A percentile compares a stretch with the other conserved stretches of the same genome.
Evolutionary conservation across 2,113 vertebrate species (phyloP).

Genomic region (Pavo muticus): DNA sequence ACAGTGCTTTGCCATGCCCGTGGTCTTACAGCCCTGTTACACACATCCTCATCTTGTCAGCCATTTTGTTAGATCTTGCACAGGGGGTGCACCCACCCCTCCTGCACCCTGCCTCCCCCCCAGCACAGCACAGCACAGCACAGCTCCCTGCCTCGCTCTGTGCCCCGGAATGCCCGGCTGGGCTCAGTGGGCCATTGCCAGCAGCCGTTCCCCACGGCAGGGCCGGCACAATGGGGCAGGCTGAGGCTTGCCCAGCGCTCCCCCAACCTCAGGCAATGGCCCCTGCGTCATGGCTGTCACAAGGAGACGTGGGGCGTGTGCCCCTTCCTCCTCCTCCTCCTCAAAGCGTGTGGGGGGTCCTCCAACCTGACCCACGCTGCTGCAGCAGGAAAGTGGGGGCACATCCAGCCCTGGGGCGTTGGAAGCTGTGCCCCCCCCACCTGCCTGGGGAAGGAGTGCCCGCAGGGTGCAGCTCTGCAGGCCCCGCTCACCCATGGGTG

Average conservation of each 20-base stretch:
- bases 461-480: neutral
- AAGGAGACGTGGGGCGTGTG: neutral
- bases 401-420: neutral
- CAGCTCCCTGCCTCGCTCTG: neutral
- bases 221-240: constrained; percentile 70
- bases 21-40: rapidly evolving
- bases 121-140: neutral
- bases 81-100: rapidly evolving
- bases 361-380: neutral
- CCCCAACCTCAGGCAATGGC: neutral
- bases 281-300: neutral
- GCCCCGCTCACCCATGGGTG: neutral
- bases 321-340: neutral
- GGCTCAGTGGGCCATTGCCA: constrained; percentile 56
- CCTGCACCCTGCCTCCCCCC: rapidly evolving
- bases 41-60: neutral
- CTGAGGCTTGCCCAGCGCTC: constrained; percentile 59
- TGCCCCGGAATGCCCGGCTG: neutral
- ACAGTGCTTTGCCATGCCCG: rapidly evolving
- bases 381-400: rapidly evolving
- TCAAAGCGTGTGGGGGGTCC: rapidly evolving
- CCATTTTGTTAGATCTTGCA: rapidly evolving
- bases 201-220: neutral
- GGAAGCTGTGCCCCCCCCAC: no score
- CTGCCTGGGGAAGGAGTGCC: neutral